Base-by-base conservation (phyloP, 2,797 vertebrate species). In the Bradypodion pumilum region DNA sequence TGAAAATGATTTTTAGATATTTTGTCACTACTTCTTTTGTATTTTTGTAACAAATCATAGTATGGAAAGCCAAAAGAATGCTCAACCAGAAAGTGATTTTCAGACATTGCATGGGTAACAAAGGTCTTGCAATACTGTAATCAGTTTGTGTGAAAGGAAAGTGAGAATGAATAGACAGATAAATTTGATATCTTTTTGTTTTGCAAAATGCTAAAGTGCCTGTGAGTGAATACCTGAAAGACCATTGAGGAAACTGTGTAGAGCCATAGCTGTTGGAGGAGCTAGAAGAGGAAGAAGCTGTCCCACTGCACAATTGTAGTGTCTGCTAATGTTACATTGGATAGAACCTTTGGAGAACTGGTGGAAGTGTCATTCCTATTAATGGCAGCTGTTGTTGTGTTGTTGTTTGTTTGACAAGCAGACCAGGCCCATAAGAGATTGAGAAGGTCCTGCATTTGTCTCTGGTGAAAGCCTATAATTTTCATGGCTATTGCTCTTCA, bases 401-500 rank as follows among this genome's bases (percentile, higher is more conserved):
- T 86, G 83, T 89, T 78, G 15, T 66, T 32, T 35, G 13, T 59
- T 49, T 68, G 77, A 46, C 62, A 85, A 60, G 78, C 74, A 29
- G 68, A 15, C 81, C 81, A 72, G 59, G 1, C 59, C 59, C 16
- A 60, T 86, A 86, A 84, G 84, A 68, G 89, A 87, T 85, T 88
- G 12, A 80, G 81, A 84, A 84, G 85, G 52, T 72, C 23, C 2
- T n/a, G 0, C 32, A 25, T 80, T 86, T 82, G 56, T 88, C 42
- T 82, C 4, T 13, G 35, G 42, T 80, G 63, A 60, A 90, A 87
- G 80, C 40, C 49, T 91, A 86, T 90, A 79, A 75, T 88, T 78
- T 76, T 68, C 19, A 7, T 79, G 89, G 85, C 59, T 78, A 56
- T 10, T 82, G 23, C 15, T 82, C n/a, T 69, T 78, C 68, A 72